Evolutionary conservation across 2,797 vertebrate species (phyloP).

Genomic region (Podarcis lilfordi): DNA sequence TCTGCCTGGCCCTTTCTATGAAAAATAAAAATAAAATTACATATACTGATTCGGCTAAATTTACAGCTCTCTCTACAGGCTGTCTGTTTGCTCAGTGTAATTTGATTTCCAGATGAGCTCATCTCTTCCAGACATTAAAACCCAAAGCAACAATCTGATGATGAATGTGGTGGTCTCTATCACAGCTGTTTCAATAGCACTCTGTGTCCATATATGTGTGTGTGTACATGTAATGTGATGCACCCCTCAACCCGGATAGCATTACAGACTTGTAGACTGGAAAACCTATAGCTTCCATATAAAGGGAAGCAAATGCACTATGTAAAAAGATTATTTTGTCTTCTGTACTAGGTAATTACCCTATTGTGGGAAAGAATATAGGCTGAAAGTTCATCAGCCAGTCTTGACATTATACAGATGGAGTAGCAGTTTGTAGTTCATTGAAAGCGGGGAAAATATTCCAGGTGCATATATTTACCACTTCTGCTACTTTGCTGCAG

Average conservation of each 20-base stretch:
- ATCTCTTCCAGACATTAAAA: constrained; percentile 62
- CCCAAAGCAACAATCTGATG: constrained; percentile 45
- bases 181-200: constrained; percentile 33
- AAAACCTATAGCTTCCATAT: constrained; percentile 21
- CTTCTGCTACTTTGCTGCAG: background rate
- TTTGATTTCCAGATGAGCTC: constrained; percentile 72
- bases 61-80: constrained; percentile 51
- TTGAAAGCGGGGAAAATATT: background rate
- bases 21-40: constrained; percentile 20
- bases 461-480: background rate
- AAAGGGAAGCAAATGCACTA: constrained; percentile 8
- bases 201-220: background rate
- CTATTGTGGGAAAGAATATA: background rate
- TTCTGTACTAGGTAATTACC: background rate
- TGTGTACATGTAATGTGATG: constrained; percentile 24
- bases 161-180: constrained; percentile 55
- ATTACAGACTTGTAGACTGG: constrained; percentile 41
- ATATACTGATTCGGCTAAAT: constrained; percentile 40
- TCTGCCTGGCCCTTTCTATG: constrained; percentile 2
- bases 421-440: background rate
- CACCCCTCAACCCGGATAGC: constrained; percentile 30
- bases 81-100: constrained; percentile 53
- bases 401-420: background rate
- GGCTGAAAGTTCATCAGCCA: background rate
- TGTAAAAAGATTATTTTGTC: background rate